Base-by-base conservation (phyloP, 2,888 invertebrate species). In the Pheosia tremula region DNA sequence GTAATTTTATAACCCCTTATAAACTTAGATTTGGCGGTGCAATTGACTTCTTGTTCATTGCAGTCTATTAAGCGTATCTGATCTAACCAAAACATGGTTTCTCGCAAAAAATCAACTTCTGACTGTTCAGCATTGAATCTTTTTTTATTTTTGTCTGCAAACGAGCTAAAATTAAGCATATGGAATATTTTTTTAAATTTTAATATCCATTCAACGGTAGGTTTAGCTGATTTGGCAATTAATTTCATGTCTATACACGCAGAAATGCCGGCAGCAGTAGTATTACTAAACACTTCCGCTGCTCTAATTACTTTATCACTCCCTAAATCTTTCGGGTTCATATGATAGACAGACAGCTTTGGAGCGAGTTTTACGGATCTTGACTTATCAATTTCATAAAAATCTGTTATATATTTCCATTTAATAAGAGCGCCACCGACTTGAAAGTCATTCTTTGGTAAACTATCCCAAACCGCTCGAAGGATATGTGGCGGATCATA, bases 191-290 rank as follows among this genome's bases (percentile, higher is more conserved):
- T 62, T 57, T 65, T 66, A 53, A 78, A 62, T 10, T 62, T 67
- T 9, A 58, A 58, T n/a, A 78, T 65, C 52, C 68, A 74, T 43
- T 70, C 60, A 9, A 66, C 72, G 3, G 78, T 75, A 36, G 66
- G 68, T 11, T 13, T 58, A 9, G 67, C 74, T 0, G 61, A 52
- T 53, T 64, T 58, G 5, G 67, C 63, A 36, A 77, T 57, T 8
- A 63, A 41, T 0, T 64, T 66, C 47, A 71, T 64, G 11, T 73
- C 56, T 3, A 70, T 57, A 49, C 67, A 74, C 0, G 66, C 62
- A 7, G 61, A 58, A 3, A 78, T 57, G 7, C 77, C 78, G 4
- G 67, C 62, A 0, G 77, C 78, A 0, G 77, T 77, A 37, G 62
- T 60, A 10, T 56, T 64, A 39, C 73, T 77, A n/a, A 78, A 66